Base-by-base conservation (phyloP, 2,797 vertebrate species). In the Falco biarmicus region DNA sequence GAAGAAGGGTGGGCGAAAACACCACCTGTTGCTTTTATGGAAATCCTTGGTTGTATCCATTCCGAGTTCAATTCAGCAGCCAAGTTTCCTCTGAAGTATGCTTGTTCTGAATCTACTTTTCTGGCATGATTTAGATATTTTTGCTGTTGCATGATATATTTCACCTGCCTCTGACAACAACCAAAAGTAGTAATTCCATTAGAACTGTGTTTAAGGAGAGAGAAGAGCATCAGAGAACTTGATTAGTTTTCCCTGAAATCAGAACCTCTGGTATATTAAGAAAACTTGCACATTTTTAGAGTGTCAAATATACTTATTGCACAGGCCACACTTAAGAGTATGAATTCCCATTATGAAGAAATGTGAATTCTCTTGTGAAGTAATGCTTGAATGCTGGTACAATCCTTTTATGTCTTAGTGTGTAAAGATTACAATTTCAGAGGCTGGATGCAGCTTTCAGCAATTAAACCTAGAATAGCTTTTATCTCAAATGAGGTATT, bases 321-420 rank as follows among this genome's bases (percentile, higher is more conserved):
- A 32, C 34, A 75, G 34, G 15, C 15, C 6, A 29, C 15, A 11
- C 17, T 77, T 70, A n/a, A 24, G 6, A 24, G 5, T 61, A 54
- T 48, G 34, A 61, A 71, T 32, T 87, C 61, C 26, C 16, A 11
- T 0, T 0, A 53, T 69, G 47, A 12, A 11, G 6, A 37, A 10
- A 37, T 37, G 37, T 37, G 37, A 37, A 37, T 31, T 85, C 11
- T 84, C 24, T 21, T 87, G 1, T 75, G 39, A 69, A 83, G 12
- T 47, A 78, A 12, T 69, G 11, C 17, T 57, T 53, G 47, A 51
- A 21, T 1, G 2, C 54, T 70, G 15, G 3, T 65, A 13, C 37
- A 47, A 28, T 70, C 29, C 26, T 81, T 71, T 64, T 74, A 25
- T 37, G 16, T 64, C 34, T 78, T 70, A 5, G 31, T 83, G 10